Conservation (phyloP, 2,888 invertebrate species). For the Epirrhoe alternata region DNA sequence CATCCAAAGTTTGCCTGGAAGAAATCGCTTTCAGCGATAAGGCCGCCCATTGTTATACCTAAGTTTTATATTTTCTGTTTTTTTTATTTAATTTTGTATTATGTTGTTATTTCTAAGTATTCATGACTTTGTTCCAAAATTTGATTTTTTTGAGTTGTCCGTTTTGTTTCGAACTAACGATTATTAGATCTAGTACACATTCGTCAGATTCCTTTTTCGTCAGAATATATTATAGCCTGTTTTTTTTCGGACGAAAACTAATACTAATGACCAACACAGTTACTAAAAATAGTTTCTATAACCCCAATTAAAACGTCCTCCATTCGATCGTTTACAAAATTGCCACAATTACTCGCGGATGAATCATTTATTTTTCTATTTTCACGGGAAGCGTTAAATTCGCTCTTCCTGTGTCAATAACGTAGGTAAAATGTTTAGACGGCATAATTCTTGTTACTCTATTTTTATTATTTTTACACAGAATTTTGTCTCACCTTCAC, state of each 20-base stretch:
- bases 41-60: too few species aligned
- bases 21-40: too few species aligned
- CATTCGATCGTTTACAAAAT: constrained; percentile 52
- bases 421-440: constrained; percentile 46
- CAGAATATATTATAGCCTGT: too few species aligned
- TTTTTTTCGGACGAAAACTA: too few species aligned
- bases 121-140: background rate
- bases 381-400: constrained; percentile 62
- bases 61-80: too few species aligned
- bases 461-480: constrained; percentile 30
- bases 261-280: constrained; percentile 11
- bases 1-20: too few species aligned
- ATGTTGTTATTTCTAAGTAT: background rate
- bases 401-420: constrained; percentile 53
- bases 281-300: constrained; percentile 25
- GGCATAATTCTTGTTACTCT: constrained; percentile 35
- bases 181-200: background rate
- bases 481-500: constrained; percentile 40
- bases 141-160: background rate
- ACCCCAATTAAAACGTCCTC: constrained; percentile 55
- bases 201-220: too few species aligned
- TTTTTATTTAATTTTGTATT: too few species aligned
- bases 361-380: constrained; percentile 44
- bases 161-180: background rate
- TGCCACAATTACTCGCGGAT: constrained; percentile 32